Evolutionary conservation across 1,140 invertebrate genomes (phyloP).

Genomic region (Hycleus phaleratus): DNA sequence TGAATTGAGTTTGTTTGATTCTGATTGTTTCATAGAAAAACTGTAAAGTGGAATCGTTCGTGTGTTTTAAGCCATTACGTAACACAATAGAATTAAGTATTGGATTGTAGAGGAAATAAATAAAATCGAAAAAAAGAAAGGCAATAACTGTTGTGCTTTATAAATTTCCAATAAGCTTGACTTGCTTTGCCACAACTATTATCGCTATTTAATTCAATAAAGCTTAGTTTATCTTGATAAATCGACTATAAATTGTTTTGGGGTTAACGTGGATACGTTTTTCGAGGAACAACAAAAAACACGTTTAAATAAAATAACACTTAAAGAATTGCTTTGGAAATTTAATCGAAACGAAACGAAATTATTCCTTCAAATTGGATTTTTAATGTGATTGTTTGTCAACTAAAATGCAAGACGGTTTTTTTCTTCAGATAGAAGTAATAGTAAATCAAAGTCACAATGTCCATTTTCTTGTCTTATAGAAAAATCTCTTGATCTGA

Average conservation of each 20-base stretch:
- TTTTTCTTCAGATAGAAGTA: background rate
- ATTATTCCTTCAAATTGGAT: too few species aligned
- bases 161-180: slow-evolving; percentile 24
- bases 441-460: background rate
- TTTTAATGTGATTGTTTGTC: too few species aligned
- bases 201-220: slow-evolving; percentile 36
- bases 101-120: too few species aligned
- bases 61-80: slow-evolving; percentile 1
- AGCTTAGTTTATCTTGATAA: slow-evolving; percentile 34
- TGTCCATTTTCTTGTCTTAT: slow-evolving; percentile 7
- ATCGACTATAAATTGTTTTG: slow-evolving; percentile 34
- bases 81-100: slow-evolving; percentile 13
- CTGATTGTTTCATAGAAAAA: too few species aligned
- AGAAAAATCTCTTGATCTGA: slow-evolving; percentile 17
- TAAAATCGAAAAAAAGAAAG: slow-evolving; percentile 12
- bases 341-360: background rate
- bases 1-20: too few species aligned
- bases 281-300: slow-evolving; percentile 1
- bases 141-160: slow-evolving; percentile 17
- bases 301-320: background rate
- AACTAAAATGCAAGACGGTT: too few species aligned
- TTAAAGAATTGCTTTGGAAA: background rate
- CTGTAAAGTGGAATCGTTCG: too few species aligned
- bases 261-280: slow-evolving; percentile 17
- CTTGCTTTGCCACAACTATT: slow-evolving; percentile 24